Evolutionary conservation across 1,140 invertebrate genomes (phyloP), one percentile per base, ranked within the genome.

Genomic region (Saccostrea glomerata): DNA sequence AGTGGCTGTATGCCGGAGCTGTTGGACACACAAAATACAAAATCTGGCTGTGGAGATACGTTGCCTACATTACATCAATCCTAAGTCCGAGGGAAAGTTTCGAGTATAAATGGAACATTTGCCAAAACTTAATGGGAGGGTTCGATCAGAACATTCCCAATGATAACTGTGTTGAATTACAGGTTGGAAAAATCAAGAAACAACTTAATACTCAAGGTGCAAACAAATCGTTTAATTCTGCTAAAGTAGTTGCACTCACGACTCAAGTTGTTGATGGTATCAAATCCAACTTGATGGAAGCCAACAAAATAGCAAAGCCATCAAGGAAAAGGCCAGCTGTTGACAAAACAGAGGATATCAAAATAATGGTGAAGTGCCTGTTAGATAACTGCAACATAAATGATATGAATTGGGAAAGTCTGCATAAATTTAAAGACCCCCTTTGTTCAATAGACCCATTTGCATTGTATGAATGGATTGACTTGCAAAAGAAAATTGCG

Each of bases 191-290:
- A 25, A 86, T 89, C 47, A 89, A 89, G 58, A 84, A 30, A 36
- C 36, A 86, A 84, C 58, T 89, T 17, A 77, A 89, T 23, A 55
- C 85, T 20, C 88, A 89, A 82, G 88, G 88, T 13, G 88, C 88
- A 36, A 86, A 89, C 55, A 88, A 88, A 54, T 88, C 87, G 11
- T 85, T 58, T 70, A 17, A 89, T n/a, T 86, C 84, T 60, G 88
- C 88, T 17, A 36, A 55, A 55, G 55, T 47, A 25, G 60, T 86
- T 25, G 56, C 63, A 63, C n/a, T 86, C 63, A 86, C 84, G 0
- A 89, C 88, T 23, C 84, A 89, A 30, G 88, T 89, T 63, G 47
- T 86, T 82, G 85, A 86, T 56, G 23, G 15, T 55, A 84, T 89
- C 5, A 56, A 36, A 54, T 11, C 36, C 30, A n/a, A 86, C 13